Base-by-base conservation (phyloP, 2,888 invertebrate species). In the Drosophila macrospina region DNA sequence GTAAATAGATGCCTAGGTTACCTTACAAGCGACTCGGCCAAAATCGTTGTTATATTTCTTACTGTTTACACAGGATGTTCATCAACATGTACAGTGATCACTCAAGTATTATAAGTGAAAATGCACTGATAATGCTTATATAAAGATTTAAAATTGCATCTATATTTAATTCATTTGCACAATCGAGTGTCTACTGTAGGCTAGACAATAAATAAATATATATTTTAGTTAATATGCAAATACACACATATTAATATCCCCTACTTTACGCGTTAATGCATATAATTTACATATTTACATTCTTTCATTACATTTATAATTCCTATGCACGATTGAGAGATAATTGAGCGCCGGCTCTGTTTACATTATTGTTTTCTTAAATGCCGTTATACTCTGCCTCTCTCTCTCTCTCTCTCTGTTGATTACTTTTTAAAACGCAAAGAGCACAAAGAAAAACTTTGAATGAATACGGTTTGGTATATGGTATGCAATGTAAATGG, bases 381-480 rank as follows among this genome's bases (percentile, higher is more conserved):
- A 36, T 66, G 57, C 44, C 66, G 42, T 73, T 72, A 55, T 30
- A 48, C 41, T 20, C 20, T 34, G 2, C 11, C 11, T 45, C n/a
- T 48, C 20, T 56, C 7, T 15, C 15, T 15, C 15, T 30, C 11
- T 59, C 41, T 50, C 16, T 34, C 16, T 36, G 10, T 52, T 26
- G 13, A 7, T n/a, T 26, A 8, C 8, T 11, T 60, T 76, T 41
- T 28, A 30, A 37, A 52, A 52, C 45, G 11, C 39, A 48, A 61
- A 64, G 70, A 74, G 69, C 52, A 41, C 30, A 1, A 47, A 16
- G 42, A 32, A 36, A 15, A 47, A 16, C 15, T 30, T 11, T 66
- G 67, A 72, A 72, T 77, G 51, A 62, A 73, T 61, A 4, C 39
- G 30, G 47, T 37, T 30, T 51, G 50, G n/a, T n/a, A n/a, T n/a